phyloP scores from a whole-genome alignment of 1,140 invertebrate species.

The Andricus grossulariae region DNA sequence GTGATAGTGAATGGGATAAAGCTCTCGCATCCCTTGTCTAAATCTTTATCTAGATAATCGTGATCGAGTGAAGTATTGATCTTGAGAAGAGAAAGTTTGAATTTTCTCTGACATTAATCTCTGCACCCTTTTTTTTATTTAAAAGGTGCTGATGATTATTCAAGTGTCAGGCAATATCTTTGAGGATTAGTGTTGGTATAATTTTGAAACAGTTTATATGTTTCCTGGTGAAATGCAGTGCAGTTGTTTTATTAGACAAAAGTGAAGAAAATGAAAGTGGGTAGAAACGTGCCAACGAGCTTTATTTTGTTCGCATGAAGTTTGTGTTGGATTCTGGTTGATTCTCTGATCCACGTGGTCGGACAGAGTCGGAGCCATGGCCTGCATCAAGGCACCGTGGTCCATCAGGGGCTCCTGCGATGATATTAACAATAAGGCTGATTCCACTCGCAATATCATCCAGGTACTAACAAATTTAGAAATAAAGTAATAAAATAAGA shows the following conservation, averaged over 20 bases:
- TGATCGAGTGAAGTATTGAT: neutral
- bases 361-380: slow-evolving; percentile 52
- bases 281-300: neutral
- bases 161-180: neutral
- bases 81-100: neutral
- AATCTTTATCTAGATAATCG: neutral
- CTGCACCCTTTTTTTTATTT: neutral
- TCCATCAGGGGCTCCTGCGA: slow-evolving; percentile 69
- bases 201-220: no score
- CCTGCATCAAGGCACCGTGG: slow-evolving; percentile 71
- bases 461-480: slow-evolving; percentile 59
- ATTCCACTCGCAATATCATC: slow-evolving; percentile 68
- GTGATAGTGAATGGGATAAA: no score
- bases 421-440: slow-evolving; percentile 63
- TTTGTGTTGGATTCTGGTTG: neutral
- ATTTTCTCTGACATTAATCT: neutral
- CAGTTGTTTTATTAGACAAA: neutral
- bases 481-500: neutral
- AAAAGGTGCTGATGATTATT: neutral
- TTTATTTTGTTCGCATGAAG: neutral
- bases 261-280: neutral
- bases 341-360: neutral
- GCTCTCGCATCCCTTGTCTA: no score
- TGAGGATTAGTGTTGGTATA: no score
- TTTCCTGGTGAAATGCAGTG: neutral